Conservation (phyloP, 2,797 vertebrate species). For the Leucoraja ocellata region DNA sequence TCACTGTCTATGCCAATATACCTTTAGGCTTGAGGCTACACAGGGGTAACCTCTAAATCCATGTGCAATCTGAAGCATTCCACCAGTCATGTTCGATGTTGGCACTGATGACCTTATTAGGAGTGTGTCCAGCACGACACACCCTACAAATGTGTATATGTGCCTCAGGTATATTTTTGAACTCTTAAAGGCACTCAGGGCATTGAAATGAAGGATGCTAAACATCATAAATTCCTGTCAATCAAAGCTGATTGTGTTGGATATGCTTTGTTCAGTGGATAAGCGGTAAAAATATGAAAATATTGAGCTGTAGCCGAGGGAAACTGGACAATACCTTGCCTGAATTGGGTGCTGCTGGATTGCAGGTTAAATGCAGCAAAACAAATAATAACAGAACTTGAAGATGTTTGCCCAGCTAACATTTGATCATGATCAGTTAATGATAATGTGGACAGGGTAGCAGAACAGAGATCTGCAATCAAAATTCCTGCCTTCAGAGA, state of each 20-base stretch:
- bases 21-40: too few relatives aligned
- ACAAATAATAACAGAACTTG: background rate
- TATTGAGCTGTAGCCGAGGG: background rate
- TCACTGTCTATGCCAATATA: too few relatives aligned
- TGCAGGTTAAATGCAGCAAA: background rate
- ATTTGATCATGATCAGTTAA: background rate
- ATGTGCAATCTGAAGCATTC: too few relatives aligned
- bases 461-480: background rate
- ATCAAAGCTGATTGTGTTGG: background rate
- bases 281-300: background rate
- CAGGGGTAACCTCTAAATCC: too few relatives aligned
- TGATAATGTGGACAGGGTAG: constrained; percentile 6
- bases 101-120: too few relatives aligned
- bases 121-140: too few relatives aligned
- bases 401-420: background rate
- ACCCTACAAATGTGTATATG: too few relatives aligned
- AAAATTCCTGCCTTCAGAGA: background rate
- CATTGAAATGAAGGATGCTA: too few relatives aligned
- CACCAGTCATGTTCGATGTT: too few relatives aligned
- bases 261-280: background rate
- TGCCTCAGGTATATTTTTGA: too few relatives aligned
- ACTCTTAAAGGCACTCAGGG: too few relatives aligned
- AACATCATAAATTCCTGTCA: too few relatives aligned
- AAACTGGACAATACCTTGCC: background rate
- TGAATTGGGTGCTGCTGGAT: background rate